Evolutionary conservation across 2,888 invertebrate genomes (phyloP).

Genomic region (Geophilus truncorum): DNA sequence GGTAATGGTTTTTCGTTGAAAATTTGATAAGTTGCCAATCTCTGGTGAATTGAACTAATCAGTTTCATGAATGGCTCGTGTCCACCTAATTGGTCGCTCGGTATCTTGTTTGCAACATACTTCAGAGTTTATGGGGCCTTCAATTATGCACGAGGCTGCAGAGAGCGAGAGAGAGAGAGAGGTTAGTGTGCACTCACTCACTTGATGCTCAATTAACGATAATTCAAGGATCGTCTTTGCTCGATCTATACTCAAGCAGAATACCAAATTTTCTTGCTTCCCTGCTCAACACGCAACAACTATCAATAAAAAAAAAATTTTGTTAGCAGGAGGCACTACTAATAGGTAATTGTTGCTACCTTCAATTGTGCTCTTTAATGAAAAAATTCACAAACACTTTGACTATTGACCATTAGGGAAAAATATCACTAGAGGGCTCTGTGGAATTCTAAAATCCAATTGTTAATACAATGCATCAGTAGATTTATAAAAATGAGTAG

Average conservation of each 20-base stretch:
- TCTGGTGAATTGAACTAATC: background rate
- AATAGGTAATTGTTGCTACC: too few relatives aligned
- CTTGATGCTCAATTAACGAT: background rate
- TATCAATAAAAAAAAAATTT: too few relatives aligned
- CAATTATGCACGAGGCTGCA: background rate
- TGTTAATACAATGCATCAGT: too few relatives aligned
- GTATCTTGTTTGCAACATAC: background rate
- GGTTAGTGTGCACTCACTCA: background rate
- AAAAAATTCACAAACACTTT: too few relatives aligned
- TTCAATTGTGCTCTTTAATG: too few relatives aligned
- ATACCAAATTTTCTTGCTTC: background rate
- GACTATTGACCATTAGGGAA: too few relatives aligned
- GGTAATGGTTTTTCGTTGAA: background rate
- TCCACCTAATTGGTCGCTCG: background rate
- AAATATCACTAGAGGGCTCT: too few relatives aligned
- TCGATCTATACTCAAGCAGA: background rate
- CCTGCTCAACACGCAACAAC: too few relatives aligned
- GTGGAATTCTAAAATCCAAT: too few relatives aligned
- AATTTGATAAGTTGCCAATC: background rate
- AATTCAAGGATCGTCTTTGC: background rate
- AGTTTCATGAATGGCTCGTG: background rate
- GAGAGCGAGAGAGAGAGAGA: too few relatives aligned
- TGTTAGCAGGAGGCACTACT: too few relatives aligned
- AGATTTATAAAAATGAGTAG: too few relatives aligned
- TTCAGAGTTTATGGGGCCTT: background rate